Conservation (phyloP, 2,797 vertebrate species). For the Oryzias sinensis region DNA sequence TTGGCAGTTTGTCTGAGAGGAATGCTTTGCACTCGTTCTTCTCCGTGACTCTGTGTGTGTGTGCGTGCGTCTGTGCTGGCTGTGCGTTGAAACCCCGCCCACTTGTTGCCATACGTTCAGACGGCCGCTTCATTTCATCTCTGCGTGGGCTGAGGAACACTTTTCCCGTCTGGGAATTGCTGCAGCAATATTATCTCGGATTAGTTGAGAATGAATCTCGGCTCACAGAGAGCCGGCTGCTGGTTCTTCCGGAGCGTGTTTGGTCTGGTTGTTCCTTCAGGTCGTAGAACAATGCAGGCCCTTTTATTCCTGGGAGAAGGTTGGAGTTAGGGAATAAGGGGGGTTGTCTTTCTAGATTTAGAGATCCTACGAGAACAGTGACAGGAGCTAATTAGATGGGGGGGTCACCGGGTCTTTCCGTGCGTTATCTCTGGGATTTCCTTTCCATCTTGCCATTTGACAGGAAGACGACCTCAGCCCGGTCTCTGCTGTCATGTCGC, state of each 20-base stretch:
- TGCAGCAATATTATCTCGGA: no score
- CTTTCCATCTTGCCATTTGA: slow-evolving; percentile 50
- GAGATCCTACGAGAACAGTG: slow-evolving; percentile 70
- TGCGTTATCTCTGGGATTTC: slow-evolving; percentile 34
- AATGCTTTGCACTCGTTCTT: background rate
- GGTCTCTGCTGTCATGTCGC: slow-evolving; percentile 11
- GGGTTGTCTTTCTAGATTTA: slow-evolving; percentile 64
- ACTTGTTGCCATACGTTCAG: slow-evolving; percentile 48
- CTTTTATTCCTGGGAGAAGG: background rate
- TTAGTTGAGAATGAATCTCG: no score
- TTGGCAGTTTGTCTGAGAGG: slow-evolving; percentile 10
- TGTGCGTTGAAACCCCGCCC: slow-evolving; percentile 57
- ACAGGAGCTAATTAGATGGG: slow-evolving; percentile 66
- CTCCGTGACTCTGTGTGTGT: slow-evolving; percentile 20
- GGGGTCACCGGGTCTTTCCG: slow-evolving; percentile 48
- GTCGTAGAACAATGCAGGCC: background rate
- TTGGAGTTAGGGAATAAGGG: slow-evolving; percentile 14
- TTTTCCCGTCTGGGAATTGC: no score
- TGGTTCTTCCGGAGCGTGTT: slow-evolving; percentile 13
- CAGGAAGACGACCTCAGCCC: slow-evolving; percentile 46
- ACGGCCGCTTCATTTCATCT: slow-evolving; percentile 40
- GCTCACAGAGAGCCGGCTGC: slow-evolving; percentile 10
- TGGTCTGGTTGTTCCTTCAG: background rate
- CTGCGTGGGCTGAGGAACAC: no score
- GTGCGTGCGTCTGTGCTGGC: slow-evolving; percentile 45